Base-by-base conservation (phyloP, 2,888 invertebrate genomes). In the Eupeodes latifasciatus region DNA sequence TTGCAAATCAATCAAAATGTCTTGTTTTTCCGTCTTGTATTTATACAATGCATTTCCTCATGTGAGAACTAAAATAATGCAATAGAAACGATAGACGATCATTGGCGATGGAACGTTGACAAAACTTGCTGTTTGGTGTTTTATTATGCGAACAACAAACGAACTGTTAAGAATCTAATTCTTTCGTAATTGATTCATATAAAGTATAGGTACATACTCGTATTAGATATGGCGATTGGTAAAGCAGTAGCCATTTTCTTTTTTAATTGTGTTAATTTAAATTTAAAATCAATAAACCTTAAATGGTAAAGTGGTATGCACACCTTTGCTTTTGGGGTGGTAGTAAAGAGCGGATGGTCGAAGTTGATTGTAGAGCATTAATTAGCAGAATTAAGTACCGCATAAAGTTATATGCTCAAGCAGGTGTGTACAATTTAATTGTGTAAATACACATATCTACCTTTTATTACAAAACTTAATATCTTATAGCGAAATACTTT, bases 1-100 rank as follows among this genome's bases (percentile, higher is more conserved):
- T 40, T 75, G 72, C 76, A 74, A 80, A 84, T 81, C 87, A 77
- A 83, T 83, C 87, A 81, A 76, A 69, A 64, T 74, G 84, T 69
- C 72, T 72, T 64, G 59, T 71, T 79, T 79, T 83, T 67, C 77
- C 62, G 83, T 72, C 79, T 67, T 44, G 12, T 11, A 9, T 44
- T 6, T 44, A 44, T 80, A 47, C 61, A 72, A 72, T 80, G 71
- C 76, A 51, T 80, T 87, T 87, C 83, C 87, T 87, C 79, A 77
- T 77, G 76, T 87, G 87, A 79, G 80, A 87, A 83, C 74, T 34
- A 34, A 49, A 9, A 55, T 57, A 44, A 12, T 9, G 12, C 27
- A 27, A 57, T 27, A 27, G 3, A 40, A 5, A 40, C 40, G 40
- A 40, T 40, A 40, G 40, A 40, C 16, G 16, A 62, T 27, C 16